A percentile compares a stretch with the other conserved stretches of the same genome.
These are phyloP conservation scores for Florisuga fusca DNA, from an alignment of 2,797 vertebrate species.

Conservation along the genomic window DNA sequence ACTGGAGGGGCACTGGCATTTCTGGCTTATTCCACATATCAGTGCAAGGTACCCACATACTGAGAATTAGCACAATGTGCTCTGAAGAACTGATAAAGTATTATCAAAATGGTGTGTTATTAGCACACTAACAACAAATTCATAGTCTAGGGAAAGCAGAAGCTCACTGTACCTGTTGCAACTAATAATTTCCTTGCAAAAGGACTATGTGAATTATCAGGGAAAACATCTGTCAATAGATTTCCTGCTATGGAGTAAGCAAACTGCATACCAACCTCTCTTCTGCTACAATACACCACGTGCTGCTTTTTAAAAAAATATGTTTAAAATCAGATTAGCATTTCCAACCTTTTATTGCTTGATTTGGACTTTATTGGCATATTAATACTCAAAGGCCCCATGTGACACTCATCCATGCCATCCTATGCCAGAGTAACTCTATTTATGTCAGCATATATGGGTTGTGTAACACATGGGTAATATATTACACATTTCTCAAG, in stretches of 20 bases:
- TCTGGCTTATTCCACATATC: neutral
- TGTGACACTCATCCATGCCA: neutral
- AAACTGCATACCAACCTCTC: neutral
- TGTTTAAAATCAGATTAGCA: neutral
- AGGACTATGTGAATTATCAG: neutral
- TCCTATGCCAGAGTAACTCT: neutral
- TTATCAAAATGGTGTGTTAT: neutral
- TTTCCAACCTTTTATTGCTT: neutral
- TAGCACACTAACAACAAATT: neutral
- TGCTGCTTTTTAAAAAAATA: neutral
- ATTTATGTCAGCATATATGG: neutral
- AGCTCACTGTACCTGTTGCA: neutral
- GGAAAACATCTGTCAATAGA: neutral
- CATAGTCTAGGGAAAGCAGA: neutral
- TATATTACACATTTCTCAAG: neutral
- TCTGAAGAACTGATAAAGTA: neutral
- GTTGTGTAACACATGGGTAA: neutral
- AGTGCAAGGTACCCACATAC: fast-evolving
- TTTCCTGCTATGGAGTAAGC: neutral
- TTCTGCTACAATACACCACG: neutral
- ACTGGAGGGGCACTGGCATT: neutral
- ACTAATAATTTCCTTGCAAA: neutral
- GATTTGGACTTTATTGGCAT: neutral
- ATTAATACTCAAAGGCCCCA: neutral
- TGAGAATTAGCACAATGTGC: fast-evolving